Conservation (phyloP, 1,140 invertebrate species). For the Aphis craccivora region DNA sequence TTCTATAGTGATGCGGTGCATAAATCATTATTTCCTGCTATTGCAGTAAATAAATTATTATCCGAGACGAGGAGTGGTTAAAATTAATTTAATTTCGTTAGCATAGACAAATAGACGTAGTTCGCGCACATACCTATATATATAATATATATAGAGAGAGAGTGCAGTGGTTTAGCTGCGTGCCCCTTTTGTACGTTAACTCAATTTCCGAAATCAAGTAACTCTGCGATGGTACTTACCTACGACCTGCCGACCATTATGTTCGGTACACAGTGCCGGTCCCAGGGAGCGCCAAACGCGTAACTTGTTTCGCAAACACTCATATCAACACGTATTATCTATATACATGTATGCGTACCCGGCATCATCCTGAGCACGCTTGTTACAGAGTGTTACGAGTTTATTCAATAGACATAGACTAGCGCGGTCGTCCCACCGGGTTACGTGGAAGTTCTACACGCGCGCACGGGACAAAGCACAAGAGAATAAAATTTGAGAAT, state of each 20-base stretch:
- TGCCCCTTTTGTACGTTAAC: not conserved
- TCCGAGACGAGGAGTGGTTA: not conserved
- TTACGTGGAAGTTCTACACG: not conserved
- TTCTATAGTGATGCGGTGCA: not conserved
- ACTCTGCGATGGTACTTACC: not conserved
- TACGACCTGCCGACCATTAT: not conserved
- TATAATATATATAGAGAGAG: no score
- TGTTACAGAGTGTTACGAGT: not conserved
- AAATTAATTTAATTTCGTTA: slow-evolving; percentile 43
- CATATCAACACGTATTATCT: slow-evolving; percentile 9
- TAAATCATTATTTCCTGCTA: slow-evolving; percentile 1
- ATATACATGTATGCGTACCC: not conserved
- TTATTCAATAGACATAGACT: not conserved
- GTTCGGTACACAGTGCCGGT: not conserved
- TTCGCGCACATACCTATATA: not conserved
- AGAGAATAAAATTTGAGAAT: slow-evolving; percentile 27
- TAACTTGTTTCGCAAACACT: slow-evolving; percentile 42
- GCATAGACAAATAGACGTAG: slow-evolving; percentile 4
- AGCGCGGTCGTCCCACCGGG: not conserved
- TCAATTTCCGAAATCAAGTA: slow-evolving; percentile 26
- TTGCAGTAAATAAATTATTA: slow-evolving; percentile 21
- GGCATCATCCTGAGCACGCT: not conserved
- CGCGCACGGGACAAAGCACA: not conserved
- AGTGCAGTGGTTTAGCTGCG: not conserved
- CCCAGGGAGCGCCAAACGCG: not conserved